Evolutionary conservation across 2,113 vertebrate species (phyloP), one percentile per base, ranked within the genome.

Genomic region (Steatornis caripensis): DNA sequence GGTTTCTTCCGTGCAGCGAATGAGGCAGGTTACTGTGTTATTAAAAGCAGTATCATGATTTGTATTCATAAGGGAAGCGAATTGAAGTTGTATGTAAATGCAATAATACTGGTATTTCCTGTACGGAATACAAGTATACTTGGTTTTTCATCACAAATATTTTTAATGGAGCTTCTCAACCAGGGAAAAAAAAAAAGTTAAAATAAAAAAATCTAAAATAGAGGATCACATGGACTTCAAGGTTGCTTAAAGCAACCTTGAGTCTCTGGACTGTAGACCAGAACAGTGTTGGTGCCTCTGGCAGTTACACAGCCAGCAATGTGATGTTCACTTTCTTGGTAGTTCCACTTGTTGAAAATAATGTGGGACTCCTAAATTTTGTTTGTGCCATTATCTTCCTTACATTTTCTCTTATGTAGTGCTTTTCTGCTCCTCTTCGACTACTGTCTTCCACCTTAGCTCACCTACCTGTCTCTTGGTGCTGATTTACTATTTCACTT

Each of bases 31-130:
- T 45, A 81, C 34, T 87, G 21, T 69, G 68, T 82, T 94, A 71
- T 87, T 93, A 87, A 89, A 94, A 94, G 69, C 22, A 89, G 29
- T 49, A 55, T 29, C 60, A 65, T 72, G 23, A 87, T 85, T 93
- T 81, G 57, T 95, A 79, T 92, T 90, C 49, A 24, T 82, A 70
- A 69, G 54, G 78, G 41, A 92, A 92, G 57, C 29, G 46, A 95
- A 86, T 58, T 79, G 36, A 51, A 39, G 39, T 65, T 78, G 69
- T n/a, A 92, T 92, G 91, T 75, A 86, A 94, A 95, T 93, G 41
- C 36, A 70, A 36, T 68, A 84, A 84, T 84, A 89, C 95, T 75
- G 80, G 86, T 89, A 89, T 95, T 96, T 94, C 95, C 76, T 77
- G 76, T 29, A 58, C 17, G 34, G 15, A 48, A 48, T 86, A 65